A percentile compares a stretch with the other conserved stretches of the same genome.
Conservation (phyloP, 2,888 invertebrate genomes). For the Aleiodes leptofemur region DNA sequence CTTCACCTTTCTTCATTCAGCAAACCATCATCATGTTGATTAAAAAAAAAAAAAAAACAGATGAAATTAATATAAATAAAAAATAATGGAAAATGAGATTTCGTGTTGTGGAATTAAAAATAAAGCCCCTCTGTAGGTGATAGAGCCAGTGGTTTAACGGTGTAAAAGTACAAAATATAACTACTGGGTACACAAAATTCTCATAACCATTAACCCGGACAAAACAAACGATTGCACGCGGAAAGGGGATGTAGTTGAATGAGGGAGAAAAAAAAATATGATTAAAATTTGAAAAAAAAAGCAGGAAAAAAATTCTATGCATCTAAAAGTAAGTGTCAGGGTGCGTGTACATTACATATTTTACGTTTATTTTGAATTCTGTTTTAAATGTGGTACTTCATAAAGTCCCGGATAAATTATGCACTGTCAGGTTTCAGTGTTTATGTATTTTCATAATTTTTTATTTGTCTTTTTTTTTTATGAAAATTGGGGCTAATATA, state of each 20-base stretch:
- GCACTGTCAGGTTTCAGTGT: constrained; percentile 13
- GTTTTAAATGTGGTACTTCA: constrained; percentile 10
- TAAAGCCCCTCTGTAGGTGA: constrained; percentile 30
- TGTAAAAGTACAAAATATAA: constrained; percentile 27
- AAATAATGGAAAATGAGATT: constrained; percentile 35
- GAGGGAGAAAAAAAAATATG: no score
- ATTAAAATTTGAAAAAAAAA: no score
- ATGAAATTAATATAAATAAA: constrained; percentile 6
- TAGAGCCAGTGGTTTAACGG: constrained; percentile 22
- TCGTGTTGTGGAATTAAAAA: constrained; percentile 32
- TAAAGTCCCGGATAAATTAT: constrained; percentile 16
- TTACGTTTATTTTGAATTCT: constrained; percentile 34
- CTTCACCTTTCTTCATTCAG: neutral
- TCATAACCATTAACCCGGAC: constrained; percentile 24
- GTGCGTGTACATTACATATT: constrained; percentile 36
- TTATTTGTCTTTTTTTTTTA: neutral
- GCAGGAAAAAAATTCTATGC: constrained; percentile 53
- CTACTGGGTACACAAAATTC: constrained; percentile 33
- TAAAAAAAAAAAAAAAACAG: neutral
- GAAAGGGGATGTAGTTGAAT: neutral
- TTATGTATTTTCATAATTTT: neutral
- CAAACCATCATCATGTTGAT: neutral
- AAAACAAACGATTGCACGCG: constrained; percentile 23
- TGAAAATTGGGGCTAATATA: neutral
- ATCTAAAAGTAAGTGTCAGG: constrained; percentile 45